Base-by-base conservation (phyloP, 2,113 vertebrate species). In the Anoura caudifer region DNA sequence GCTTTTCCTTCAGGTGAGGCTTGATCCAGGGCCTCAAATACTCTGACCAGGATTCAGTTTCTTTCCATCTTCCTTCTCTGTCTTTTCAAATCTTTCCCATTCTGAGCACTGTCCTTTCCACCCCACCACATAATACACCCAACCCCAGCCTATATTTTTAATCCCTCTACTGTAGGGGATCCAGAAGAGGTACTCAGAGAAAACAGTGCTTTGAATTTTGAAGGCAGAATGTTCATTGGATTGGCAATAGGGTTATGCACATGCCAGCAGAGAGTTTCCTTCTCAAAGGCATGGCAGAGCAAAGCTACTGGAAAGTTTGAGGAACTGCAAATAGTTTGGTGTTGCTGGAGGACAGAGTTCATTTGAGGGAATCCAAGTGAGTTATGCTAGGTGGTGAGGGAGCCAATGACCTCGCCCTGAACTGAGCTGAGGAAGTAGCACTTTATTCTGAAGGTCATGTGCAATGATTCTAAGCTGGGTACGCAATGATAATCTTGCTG, bases 361-460 rank as follows among this genome's bases (percentile, higher is more conserved):
- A 10, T n/a, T 12, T 54, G 59, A 13, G 16, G 43, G 22, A 16
- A 61, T 12, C 9, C 20, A 14, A n/a, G n/a, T 17, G 69, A 16
- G 22, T 56, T 31, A 26, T 0, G 9, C 19, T 14, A 45, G 9
- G n/a, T 16, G 0, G 43, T 4, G 11, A 16, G 24, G 45, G 61
- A 45, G 31, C 7, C 1, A 2, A 22, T 9, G 19, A 31, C 28
- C 47, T 75, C 50, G 16, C 1, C 38, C 5, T 4, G 31, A 63
- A 20, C 33, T 8, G 31, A 67, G 31, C 24, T 26, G 41, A 88
- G 47, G 65, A 84, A 38, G 19, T n/a, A 26, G 52, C 0, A 4
- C 19, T 63, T 28, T n/a, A 38, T 70, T 26, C 85, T 47, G 43
- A 76, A 86, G 20, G 50, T 47, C 4, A 31, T 0, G 7, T 45